Evolutionary conservation across 1,140 invertebrate genomes (phyloP), one percentile per base, ranked within the genome.

Genomic region (Himalopsyche phryganea): DNA sequence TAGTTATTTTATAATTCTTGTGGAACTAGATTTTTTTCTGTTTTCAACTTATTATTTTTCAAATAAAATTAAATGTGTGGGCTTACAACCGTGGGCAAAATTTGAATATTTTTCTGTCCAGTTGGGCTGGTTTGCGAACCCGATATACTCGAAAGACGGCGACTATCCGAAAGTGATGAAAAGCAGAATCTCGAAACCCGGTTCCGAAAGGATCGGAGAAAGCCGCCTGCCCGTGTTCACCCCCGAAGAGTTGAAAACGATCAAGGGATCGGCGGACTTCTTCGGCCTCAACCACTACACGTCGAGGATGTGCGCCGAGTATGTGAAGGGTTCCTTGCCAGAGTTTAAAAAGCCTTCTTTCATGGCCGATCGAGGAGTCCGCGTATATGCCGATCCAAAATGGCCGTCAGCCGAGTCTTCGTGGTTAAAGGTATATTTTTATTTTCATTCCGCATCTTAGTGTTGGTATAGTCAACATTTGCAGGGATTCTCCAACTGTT

Each of bases 141-240:
- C 85, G 3, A 82, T 88, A 45, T 84, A 80, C 51, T 59, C 60
- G 11, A 50, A 61, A 59, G 67, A 70, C 9, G 85, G 85, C 3
- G 81, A 87, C 63, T 88, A 85, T 66, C 85, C 85, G 1, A 60
- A 71, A 45, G 69, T 82, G 17, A 77, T 88, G 69, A 82, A 80
- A 59, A 67, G 81, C 18, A 75, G 76, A 17, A 73, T 88, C 2
- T 72, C 70, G 4, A 65, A 66, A 6, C 75, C 78, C 14, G 85
- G 83, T 60, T 70, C 70, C 36, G 81, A 87, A 73, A 80, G 81
- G 2, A 80, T 74, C 47, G 55, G 52, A 0, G 66, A 69, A 41
- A 85, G 84, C 1, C 73, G 83, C n/a, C 66, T 87, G 20, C 83
- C 83, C 0, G 66, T 63, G 41, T 82, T 87, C 53, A 79, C 81